Evolutionary conservation across 1,140 invertebrate species (phyloP).

Genomic region (Megalopta genalis): DNA sequence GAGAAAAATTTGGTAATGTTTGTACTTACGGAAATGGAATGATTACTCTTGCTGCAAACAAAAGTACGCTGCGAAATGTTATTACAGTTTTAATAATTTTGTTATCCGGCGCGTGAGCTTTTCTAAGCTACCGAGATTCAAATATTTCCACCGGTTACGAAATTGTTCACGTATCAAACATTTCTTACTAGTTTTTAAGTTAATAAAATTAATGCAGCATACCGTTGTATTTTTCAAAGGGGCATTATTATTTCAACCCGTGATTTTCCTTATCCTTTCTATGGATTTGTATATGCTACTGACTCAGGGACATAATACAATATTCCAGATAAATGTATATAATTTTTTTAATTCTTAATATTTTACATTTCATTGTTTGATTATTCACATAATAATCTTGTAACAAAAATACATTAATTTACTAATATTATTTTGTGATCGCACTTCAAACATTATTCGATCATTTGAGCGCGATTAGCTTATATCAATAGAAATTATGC

Average conservation of each 20-base stretch:
- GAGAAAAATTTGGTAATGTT: slow-evolving; percentile 18
- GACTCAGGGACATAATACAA: neutral
- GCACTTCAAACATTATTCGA: slow-evolving; percentile 1
- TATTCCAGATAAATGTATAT: neutral
- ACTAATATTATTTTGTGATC: neutral
- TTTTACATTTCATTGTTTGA: slow-evolving; percentile 4
- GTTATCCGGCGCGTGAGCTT: slow-evolving; percentile 27
- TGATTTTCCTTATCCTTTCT: slow-evolving; percentile 6
- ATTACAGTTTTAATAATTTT: slow-evolving; percentile 46
- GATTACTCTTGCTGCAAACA: slow-evolving; percentile 1
- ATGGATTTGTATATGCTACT: slow-evolving; percentile 17
- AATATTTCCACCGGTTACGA: slow-evolving; percentile 34
- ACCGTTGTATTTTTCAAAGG: slow-evolving; percentile 52
- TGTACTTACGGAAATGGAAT: slow-evolving; percentile 39
- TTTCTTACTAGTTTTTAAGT: slow-evolving; percentile 63
- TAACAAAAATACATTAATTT: slow-evolving; percentile 27
- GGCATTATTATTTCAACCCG: slow-evolving; percentile 46
- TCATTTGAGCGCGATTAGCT: neutral
- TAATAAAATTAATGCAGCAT: slow-evolving; percentile 62
- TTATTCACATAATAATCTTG: slow-evolving; percentile 1
- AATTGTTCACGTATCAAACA: slow-evolving; percentile 41
- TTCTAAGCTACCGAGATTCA: slow-evolving; percentile 33
- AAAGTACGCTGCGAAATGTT: slow-evolving; percentile 30
- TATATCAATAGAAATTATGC: neutral
- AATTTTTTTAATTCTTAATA: neutral